phyloP scores from a whole-genome alignment of 2,113 vertebrate species.

The Cebus imitator region DNA sequence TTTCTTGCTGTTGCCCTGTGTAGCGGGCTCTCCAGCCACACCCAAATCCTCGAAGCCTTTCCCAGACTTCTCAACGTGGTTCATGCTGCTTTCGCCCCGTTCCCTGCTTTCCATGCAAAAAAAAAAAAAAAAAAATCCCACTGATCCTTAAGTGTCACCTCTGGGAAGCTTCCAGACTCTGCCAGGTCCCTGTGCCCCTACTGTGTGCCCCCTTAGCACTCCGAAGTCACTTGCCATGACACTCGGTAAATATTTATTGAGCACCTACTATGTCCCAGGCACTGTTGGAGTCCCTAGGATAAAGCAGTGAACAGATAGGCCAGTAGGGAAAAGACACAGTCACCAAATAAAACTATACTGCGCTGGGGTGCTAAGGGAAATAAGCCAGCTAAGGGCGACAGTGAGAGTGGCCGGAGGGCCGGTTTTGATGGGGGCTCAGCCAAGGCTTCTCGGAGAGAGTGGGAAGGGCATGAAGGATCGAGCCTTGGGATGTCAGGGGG shows the following conservation, averaged over 20 bases:
- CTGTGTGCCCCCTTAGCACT: neutral
- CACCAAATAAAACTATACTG: neutral
- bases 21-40: neutral
- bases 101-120: neutral
- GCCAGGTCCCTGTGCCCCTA: neutral
- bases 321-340: neutral
- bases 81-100: neutral
- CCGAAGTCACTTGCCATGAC: neutral
- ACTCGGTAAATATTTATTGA: rapidly evolving
- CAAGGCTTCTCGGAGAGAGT: rapidly evolving
- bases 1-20: rapidly evolving
- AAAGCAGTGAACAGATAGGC: neutral
- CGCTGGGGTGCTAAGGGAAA: neutral
- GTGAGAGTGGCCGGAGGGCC: rapidly evolving
- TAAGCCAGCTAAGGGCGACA: neutral
- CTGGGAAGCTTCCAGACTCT: neutral
- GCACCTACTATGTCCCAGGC: neutral
- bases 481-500: neutral
- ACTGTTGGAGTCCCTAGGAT: neutral
- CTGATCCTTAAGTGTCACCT: neutral
- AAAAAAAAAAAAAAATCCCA: too few relatives aligned
- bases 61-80: neutral
- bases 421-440: rapidly evolving
- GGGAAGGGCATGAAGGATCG: neutral
- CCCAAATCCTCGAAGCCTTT: neutral